Percentiles rank a stretch among this genome's conserved stretches.
phyloP scores from a whole-genome alignment of 2,797 vertebrate species.

The Hoplostethus atlanticus region DNA sequence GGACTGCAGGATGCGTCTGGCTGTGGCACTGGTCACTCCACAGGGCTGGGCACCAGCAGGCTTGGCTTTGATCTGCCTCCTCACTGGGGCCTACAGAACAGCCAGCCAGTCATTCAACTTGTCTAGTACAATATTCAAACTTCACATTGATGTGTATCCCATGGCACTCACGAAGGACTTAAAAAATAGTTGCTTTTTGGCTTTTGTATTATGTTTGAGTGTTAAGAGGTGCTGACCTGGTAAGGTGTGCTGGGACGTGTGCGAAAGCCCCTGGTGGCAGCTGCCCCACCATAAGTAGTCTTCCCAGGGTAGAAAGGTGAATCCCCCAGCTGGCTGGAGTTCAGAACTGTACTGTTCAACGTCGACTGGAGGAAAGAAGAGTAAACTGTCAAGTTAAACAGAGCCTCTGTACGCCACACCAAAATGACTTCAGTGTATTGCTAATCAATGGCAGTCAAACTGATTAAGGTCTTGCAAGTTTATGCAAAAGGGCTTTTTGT shows the following conservation, averaged over 20 bases:
- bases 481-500: background rate
- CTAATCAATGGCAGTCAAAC: background rate
- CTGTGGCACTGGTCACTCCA: conserved; percentile 95
- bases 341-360: conserved; percentile 90
- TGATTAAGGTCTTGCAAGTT: background rate
- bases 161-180: background rate
- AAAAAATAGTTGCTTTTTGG: too few species aligned
- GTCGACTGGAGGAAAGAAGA: conserved; percentile 81
- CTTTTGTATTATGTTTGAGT: too few species aligned
- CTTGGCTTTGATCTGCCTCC: conserved; percentile 96
- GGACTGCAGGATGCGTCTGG: conserved; percentile 94
- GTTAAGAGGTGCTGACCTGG: conserved; percentile 83
- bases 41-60: conserved; percentile 90
- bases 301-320: conserved; percentile 98
- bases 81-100: conserved; percentile 88
- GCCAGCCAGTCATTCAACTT: conserved; percentile 25
- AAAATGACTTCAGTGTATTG: background rate
- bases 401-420: background rate
- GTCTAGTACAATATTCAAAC: conserved; percentile 14
- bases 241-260: conserved; percentile 87
- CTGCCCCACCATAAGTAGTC: conserved; percentile 95
- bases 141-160: background rate
- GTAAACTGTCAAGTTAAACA: background rate
- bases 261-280: conserved; percentile 86
- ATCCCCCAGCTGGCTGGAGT: conserved; percentile 93